phyloP scores from a whole-genome alignment of 35 echinoderm and acorn worm genomes.

The Eucidaris tribuloides region DNA sequence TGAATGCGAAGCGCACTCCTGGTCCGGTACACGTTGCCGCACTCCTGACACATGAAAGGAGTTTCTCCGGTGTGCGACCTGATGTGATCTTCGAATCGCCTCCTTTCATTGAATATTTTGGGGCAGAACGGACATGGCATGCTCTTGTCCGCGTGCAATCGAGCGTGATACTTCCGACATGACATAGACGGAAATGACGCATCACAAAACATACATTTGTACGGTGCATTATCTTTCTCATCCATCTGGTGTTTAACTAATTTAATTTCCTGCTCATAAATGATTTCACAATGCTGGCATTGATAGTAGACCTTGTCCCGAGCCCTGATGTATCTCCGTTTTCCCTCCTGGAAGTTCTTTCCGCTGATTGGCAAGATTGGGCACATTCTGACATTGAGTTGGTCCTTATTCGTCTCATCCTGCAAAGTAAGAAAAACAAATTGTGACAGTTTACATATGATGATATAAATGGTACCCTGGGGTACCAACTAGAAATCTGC shows the following conservation, averaged over 20 bases:
- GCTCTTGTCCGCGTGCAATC: slow-evolving; percentile 8
- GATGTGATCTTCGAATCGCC: neutral
- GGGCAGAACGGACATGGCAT: slow-evolving; percentile 14
- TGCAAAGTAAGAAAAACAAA: too few relatives aligned
- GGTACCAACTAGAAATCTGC: too few relatives aligned
- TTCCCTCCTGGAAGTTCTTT: neutral
- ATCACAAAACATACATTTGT: neutral
- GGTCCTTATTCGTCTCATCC: too few relatives aligned
- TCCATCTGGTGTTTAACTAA: neutral
- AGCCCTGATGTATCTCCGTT: neutral
- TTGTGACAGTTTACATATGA: too few relatives aligned
- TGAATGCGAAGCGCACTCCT: slow-evolving; percentile 18
- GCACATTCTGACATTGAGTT: neutral
- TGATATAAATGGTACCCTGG: too few relatives aligned
- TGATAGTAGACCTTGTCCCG: neutral
- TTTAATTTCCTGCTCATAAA: neutral
- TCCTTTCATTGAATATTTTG: slow-evolving; percentile 1
- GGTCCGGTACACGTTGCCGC: slow-evolving; percentile 8
- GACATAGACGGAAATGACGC: neutral
- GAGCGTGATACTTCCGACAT: neutral
- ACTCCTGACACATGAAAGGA: slow-evolving; percentile 23
- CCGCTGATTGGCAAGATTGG: slow-evolving; percentile 5
- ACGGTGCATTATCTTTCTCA: neutral
- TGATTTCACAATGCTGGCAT: slow-evolving; percentile 10
- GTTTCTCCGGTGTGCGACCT: slow-evolving; percentile 1